A percentile compares a stretch with the other conserved stretches of the same genome.
Conservation (phyloP, 2,113 vertebrate species). For the Alectura lathami region DNA sequence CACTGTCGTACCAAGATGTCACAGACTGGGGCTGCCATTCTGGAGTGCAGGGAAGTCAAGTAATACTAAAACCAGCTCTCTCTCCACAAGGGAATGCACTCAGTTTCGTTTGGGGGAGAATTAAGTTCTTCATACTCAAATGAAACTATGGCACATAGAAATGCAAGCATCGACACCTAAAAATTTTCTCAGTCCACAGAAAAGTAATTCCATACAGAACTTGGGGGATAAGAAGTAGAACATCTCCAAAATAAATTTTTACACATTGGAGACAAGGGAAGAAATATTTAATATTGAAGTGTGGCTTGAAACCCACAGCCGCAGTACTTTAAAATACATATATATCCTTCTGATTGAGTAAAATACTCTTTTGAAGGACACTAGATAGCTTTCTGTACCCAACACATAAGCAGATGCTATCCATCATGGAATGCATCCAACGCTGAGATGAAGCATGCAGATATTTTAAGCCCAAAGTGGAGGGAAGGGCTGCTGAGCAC, state of each 20-base stretch:
- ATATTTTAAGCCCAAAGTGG: not conserved
- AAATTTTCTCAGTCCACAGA: constrained; percentile 7
- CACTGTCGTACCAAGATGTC: not conserved
- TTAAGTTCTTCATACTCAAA: constrained; percentile 33
- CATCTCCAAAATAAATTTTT: not conserved
- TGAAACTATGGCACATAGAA: constrained; percentile 30
- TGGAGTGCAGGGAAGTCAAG: not conserved
- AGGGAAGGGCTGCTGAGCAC: not conserved
- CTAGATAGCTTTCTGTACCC: not conserved
- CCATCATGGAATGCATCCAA: not conserved
- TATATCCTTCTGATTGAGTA: not conserved
- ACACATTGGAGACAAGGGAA: not conserved
- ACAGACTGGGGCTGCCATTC: not conserved
- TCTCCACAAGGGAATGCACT: not conserved
- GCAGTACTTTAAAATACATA: not conserved
- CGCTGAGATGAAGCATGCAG: not conserved
- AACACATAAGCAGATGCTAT: not conserved
- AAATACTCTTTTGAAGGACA: not conserved
- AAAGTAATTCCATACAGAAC: not conserved
- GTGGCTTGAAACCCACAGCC: not conserved
- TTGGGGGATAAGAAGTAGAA: not conserved
- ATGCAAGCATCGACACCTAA: constrained; percentile 4
- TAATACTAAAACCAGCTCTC: constrained; percentile 11
- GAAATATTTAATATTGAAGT: not conserved
- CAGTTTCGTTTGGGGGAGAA: not conserved